phyloP scores from a whole-genome alignment of 2,113 vertebrate species.

The Anseranas semipalmata region DNA sequence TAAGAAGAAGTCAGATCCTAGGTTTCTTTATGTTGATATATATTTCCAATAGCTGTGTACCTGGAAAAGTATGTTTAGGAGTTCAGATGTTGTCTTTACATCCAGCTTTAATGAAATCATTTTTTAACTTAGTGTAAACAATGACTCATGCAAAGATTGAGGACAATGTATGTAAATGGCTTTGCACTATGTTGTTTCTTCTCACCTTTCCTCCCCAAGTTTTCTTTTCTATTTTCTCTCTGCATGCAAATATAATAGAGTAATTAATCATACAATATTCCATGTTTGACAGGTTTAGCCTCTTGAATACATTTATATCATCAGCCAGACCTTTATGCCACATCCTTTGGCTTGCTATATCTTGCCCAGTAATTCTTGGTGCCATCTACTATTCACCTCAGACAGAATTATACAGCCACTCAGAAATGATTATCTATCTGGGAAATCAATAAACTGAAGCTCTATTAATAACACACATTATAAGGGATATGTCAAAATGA shows the following conservation, averaged over 20 bases:
- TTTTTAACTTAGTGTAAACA: background rate
- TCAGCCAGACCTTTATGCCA: background rate
- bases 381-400: conserved; percentile 49
- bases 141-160: background rate
- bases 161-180: background rate
- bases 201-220: background rate
- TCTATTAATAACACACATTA: conserved; percentile 61
- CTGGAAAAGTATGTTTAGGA: background rate
- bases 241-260: conserved; percentile 27
- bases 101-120: background rate
- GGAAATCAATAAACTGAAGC: conserved; percentile 63
- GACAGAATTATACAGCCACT: conserved; percentile 34
- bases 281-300: background rate
- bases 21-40: fast-evolving
- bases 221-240: background rate
- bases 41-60: background rate
- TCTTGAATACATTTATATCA: conserved; percentile 33
- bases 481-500: conserved; percentile 32
- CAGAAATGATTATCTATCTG: conserved; percentile 49
- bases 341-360: background rate
- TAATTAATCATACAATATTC: conserved; percentile 61
- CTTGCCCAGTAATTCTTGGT: conserved; percentile 31
- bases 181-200: background rate
- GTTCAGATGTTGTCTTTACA: background rate
- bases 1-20: background rate